These are phyloP conservation scores for Arion vulgaris DNA, from an alignment of 1,140 invertebrate genomes.

Conservation along the genomic window DNA sequence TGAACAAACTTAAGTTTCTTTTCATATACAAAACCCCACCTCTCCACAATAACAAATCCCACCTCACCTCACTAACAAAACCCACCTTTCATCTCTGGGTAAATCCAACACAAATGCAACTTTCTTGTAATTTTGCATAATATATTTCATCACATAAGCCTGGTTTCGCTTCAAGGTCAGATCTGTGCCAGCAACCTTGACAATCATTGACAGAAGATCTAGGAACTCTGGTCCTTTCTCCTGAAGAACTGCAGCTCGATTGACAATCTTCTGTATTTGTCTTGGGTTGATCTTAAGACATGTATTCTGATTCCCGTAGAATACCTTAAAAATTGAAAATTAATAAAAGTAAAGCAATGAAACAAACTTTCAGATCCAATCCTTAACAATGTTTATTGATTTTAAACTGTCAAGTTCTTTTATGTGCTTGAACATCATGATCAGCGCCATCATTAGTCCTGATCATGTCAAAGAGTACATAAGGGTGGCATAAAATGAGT, in stretches of 20 bases:
- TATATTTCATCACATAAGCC: constrained; percentile 73
- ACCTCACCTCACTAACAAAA: too few species aligned
- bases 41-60: too few species aligned
- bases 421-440: too few species aligned
- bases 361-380: too few species aligned
- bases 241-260: constrained; percentile 65
- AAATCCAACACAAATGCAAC: constrained; percentile 69
- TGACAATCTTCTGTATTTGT: constrained; percentile 72
- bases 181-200: constrained; percentile 69
- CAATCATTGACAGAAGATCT: constrained; percentile 70
- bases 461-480: too few species aligned
- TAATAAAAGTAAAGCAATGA: too few species aligned
- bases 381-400: too few species aligned
- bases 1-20: too few species aligned
- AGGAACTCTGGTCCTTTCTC: constrained; percentile 70
- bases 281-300: constrained; percentile 70
- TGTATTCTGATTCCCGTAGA: constrained; percentile 71
- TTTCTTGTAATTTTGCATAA: constrained; percentile 73
- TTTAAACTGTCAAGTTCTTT: too few species aligned
- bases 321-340: constrained; percentile 55
- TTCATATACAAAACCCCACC: too few species aligned
- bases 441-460: too few species aligned
- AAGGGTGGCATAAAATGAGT: too few species aligned
- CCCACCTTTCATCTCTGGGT: constrained; percentile 62
- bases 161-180: constrained; percentile 72